Conservation (phyloP, 2,113 vertebrate genomes). For the Cololabis saira region DNA sequence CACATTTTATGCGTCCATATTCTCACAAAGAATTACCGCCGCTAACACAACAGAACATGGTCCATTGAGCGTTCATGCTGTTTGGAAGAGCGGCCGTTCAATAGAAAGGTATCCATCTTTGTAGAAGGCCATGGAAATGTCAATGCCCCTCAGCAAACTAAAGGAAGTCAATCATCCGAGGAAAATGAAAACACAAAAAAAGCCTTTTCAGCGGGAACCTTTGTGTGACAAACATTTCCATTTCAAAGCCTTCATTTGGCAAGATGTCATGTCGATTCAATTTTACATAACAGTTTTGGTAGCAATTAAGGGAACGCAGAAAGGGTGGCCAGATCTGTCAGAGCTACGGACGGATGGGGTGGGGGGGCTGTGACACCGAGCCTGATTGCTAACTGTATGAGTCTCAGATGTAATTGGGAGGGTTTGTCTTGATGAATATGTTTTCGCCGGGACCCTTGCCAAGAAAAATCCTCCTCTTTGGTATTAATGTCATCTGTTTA, state of each 20-base stretch:
- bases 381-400: not conserved
- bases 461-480: conserved; percentile 10
- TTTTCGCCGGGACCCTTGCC: conserved; percentile 3
- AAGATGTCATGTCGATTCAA: conserved; percentile 55
- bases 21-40: conserved; percentile 9
- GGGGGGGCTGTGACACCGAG: not conserved
- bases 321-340: conserved; percentile 48
- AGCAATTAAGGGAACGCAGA: conserved; percentile 42
- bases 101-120: conserved; percentile 65
- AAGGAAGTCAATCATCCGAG: conserved; percentile 66
- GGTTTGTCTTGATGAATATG: not conserved
- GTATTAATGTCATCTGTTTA: conserved; percentile 37
- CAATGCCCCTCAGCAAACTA: conserved; percentile 58
- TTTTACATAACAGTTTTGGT: conserved; percentile 53
- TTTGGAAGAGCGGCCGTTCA: conserved; percentile 46
- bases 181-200: conserved; percentile 63
- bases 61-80: conserved; percentile 48
- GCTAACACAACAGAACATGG: conserved; percentile 51
- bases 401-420: conserved; percentile 5
- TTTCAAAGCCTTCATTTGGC: conserved; percentile 55
- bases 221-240: conserved; percentile 66
- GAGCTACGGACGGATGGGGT: conserved; percentile 31
- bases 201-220: conserved; percentile 50
- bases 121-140: conserved; percentile 65
- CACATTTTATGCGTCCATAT: not conserved